Evolutionary conservation across 2,797 vertebrate genomes (phyloP).

Genomic region (Oophaga sylvatica): DNA sequence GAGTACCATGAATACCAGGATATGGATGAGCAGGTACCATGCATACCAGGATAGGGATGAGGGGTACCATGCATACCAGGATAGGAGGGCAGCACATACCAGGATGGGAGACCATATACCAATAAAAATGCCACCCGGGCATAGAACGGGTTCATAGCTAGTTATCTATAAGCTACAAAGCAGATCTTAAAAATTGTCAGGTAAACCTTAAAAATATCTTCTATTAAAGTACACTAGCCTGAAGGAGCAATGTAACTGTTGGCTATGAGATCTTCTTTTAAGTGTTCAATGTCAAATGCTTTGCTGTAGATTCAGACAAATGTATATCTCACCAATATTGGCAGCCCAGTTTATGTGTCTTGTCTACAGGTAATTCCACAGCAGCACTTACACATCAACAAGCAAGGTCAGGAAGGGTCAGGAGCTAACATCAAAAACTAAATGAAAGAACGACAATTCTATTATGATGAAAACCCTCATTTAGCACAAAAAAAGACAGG

Average conservation of each 20-base stretch:
- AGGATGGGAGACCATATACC: no score
- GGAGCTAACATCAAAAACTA: conserved; percentile 52
- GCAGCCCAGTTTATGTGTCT: conserved; percentile 53
- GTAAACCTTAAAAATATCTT: neutral
- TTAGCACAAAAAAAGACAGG: neutral
- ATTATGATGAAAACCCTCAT: conserved; percentile 31
- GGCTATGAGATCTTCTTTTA: conserved; percentile 4
- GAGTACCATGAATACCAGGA: no score
- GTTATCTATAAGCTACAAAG: no score
- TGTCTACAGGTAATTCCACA: conserved; percentile 46
- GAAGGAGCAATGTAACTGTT: neutral
- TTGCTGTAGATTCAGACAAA: conserved; percentile 60
- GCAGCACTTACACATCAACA: conserved; percentile 43
- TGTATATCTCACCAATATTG: conserved; percentile 51
- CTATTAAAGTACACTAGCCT: neutral
- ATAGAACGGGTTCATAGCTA: no score
- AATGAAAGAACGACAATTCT: conserved; percentile 43
- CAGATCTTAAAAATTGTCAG: neutral
- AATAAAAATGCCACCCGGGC: no score
- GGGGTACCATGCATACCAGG: no score
- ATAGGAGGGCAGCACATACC: no score
- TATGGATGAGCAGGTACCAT: no score
- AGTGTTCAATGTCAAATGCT: conserved; percentile 37
- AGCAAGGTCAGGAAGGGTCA: conserved; percentile 52
- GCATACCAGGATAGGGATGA: no score